Conservation (phyloP, 2,113 vertebrate genomes). For the Notiomystis cincta region DNA sequence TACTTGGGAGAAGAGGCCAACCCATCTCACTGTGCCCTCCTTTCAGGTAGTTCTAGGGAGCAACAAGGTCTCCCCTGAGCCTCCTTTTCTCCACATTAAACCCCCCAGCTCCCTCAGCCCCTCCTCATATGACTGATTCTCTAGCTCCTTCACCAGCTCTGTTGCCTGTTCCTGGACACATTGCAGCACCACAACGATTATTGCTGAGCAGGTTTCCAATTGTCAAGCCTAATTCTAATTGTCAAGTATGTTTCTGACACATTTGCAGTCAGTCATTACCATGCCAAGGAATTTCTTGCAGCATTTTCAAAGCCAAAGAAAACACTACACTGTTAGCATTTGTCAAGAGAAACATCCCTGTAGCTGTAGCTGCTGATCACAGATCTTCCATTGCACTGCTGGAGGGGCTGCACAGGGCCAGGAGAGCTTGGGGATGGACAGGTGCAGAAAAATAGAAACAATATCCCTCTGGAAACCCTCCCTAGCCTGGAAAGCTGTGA, state of each 20-base stretch:
- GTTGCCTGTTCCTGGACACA: too few relatives aligned
- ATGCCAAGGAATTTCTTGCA: background rate
- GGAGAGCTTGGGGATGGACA: background rate
- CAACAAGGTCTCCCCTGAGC: background rate
- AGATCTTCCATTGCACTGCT: background rate
- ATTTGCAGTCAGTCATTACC: background rate
- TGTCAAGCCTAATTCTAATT: background rate
- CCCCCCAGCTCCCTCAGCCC: background rate
- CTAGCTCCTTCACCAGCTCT: background rate
- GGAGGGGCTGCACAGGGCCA: rapidly evolving
- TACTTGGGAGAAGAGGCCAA: background rate
- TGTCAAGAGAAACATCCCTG: background rate
- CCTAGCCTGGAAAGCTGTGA: background rate
- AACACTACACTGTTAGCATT: background rate
- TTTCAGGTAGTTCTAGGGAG: background rate
- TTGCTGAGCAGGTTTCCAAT: background rate
- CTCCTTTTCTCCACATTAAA: background rate
- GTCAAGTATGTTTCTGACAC: background rate
- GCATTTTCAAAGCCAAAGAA: background rate
- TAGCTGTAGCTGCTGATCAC: background rate
- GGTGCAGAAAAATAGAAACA: background rate
- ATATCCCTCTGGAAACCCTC: background rate
- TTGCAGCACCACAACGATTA: background rate
- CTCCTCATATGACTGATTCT: background rate
- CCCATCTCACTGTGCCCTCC: background rate